phyloP scores from a whole-genome alignment of 1,140 invertebrate genomes.

The Cylas formicarius region DNA sequence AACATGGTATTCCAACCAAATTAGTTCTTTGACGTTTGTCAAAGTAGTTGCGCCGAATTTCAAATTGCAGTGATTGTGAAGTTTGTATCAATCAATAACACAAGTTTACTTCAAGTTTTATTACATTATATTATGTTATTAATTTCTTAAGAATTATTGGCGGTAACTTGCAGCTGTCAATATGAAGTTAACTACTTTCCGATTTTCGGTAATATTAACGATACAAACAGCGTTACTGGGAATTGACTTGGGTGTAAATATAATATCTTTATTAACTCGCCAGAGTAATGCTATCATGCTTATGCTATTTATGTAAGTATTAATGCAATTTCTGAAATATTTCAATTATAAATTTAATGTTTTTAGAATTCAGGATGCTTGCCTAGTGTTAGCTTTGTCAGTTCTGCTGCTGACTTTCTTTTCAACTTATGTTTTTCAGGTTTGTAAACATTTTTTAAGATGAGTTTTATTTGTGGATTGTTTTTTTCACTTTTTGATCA shows the following conservation, averaged over 20 bases:
- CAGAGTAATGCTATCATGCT: conserved; percentile 35
- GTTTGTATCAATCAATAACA: too few species aligned
- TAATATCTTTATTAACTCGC: conserved; percentile 30
- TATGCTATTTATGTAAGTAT: conserved; percentile 38
- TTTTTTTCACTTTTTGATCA: too few species aligned
- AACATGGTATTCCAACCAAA: too few species aligned
- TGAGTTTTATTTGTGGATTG: too few species aligned
- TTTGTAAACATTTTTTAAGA: conserved; percentile 40
- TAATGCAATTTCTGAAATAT: conserved; percentile 6
- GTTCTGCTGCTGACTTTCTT: conserved; percentile 59
- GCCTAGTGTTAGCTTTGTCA: conserved; percentile 56
- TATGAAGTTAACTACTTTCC: conserved; percentile 35
- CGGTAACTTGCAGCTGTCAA: too few species aligned
- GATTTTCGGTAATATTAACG: conserved; percentile 31
- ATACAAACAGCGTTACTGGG: conserved; percentile 34
- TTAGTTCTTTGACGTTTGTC: too few species aligned
- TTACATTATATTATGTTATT: too few species aligned
- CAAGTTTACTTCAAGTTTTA: too few species aligned
- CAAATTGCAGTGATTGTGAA: too few species aligned
- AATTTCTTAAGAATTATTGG: too few species aligned
- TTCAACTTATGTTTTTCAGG: conserved; percentile 67
- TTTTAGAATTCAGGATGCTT: conserved; percentile 61
- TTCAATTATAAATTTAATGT: conserved; percentile 8
- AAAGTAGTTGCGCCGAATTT: too few species aligned
- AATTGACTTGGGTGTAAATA: conserved; percentile 35